Base-by-base conservation (phyloP, 2,888 invertebrate genomes). In the Sericinus montela region DNA sequence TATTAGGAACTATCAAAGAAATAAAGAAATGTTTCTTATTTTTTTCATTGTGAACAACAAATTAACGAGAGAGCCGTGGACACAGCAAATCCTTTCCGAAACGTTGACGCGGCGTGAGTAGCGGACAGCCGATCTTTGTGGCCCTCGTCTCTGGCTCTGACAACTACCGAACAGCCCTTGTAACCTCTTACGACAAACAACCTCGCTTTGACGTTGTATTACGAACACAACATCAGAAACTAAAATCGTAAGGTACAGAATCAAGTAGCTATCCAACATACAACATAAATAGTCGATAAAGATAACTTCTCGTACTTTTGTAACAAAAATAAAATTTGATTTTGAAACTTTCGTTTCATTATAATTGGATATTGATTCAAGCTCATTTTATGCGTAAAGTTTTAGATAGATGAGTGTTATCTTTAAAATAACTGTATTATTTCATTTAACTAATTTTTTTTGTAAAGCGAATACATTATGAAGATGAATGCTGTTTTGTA, bases 101-200 rank as follows among this genome's bases (percentile, higher is more conserved):
- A 66, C 62, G 67, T 69, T 64, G 67, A 70, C 62, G 67, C 62
- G 60, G 59, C 60, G 57, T 57, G 71, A 69, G 66, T 61, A 61
- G 61, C 60, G 62, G 65, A 60, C 66, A 60, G 64, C 64, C 63
- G 71, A 67, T 71, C 76, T 77, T 73, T 75, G 79, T 71, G 66
- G 65, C 77, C 75, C 72, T 70, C 67, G 65, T 72, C 39, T 71
- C 82, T 86, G 86, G 62, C 65, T 58, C 67, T 84, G 86, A 86
- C 86, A 85, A 72, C 75, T 71, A 67, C 75, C 67, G 66, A 73
- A 69, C 71, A 69, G 73, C 77, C 79, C 74, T 80, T 71, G 71
- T 72, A 75, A 77, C 74, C 71, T 77, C 73, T 70, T 67, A 64
- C 71, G 67, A 59, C 62, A 63, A 60, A 69, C 42, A 48, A 67